Conservation (phyloP, 2,113 vertebrate species). For the Onychorhynchus coronatus region DNA sequence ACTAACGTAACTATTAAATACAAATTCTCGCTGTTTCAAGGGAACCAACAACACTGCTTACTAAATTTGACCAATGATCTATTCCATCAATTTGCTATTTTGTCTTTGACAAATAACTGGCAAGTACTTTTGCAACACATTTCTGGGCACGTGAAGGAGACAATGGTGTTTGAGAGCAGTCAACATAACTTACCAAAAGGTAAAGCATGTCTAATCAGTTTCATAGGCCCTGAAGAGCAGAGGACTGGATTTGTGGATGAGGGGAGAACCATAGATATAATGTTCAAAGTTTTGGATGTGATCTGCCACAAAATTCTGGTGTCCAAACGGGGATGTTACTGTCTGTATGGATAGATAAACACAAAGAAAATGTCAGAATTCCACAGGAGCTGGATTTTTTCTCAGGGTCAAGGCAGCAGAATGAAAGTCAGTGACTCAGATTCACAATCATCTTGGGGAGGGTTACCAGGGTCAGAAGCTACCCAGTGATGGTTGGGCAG, state of each 20-base stretch:
- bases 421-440: background rate
- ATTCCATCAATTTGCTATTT: background rate
- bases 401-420: background rate
- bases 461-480: background rate
- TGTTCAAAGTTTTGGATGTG: background rate
- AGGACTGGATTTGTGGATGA: background rate
- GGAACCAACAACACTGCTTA: background rate
- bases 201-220: background rate
- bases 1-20: background rate
- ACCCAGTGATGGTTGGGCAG: background rate
- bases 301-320: background rate
- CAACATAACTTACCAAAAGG: background rate
- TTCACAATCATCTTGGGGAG: background rate
- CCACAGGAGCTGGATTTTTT: background rate
- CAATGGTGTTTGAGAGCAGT: background rate
- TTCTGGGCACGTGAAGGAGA: background rate
- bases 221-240: background rate
- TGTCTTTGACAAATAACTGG: background rate
- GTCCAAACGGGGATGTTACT: background rate
- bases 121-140: background rate
- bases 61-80: background rate
- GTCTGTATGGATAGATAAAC: background rate
- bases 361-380: background rate
- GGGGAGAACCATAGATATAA: rapidly evolving
- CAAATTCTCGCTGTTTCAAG: background rate